Percentiles rank a stretch among this genome's conserved stretches.
These are phyloP conservation scores for Gymnoscopelus braueri DNA, from an alignment of 2,797 vertebrate species.

Conservation along the genomic window DNA sequence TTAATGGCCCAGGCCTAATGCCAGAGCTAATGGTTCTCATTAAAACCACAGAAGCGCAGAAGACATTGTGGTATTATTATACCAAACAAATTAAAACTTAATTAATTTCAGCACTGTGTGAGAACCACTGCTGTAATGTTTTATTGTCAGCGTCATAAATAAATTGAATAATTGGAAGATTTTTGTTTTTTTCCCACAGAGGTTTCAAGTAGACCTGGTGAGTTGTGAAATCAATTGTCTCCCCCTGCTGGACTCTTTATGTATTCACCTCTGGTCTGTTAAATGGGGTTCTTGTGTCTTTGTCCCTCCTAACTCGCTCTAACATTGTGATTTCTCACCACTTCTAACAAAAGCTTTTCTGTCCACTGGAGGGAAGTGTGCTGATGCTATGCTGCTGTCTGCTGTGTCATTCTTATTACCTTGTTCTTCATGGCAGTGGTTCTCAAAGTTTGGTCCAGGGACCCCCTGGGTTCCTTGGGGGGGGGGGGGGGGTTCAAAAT, in stretches of 20 bases:
- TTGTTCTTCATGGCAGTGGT: neutral
- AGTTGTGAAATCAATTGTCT: slow-evolving; percentile 46
- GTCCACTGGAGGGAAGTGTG: neutral
- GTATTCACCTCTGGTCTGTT: neutral
- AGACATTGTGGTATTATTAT: too few relatives aligned
- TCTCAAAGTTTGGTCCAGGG: neutral
- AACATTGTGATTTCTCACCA: neutral
- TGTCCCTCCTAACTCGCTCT: neutral
- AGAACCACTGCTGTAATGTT: neutral
- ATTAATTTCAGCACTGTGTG: too few relatives aligned
- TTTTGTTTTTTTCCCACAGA: slow-evolving; percentile 48
- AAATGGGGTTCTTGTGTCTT: neutral
- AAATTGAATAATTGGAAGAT: slow-evolving; percentile 10
- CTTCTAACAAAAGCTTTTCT: neutral
- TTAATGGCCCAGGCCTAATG: too few relatives aligned
- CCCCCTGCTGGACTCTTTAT: slow-evolving; percentile 44
- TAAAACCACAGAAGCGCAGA: too few relatives aligned
- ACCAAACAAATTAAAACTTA: too few relatives aligned
- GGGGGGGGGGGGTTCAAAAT: too few relatives aligned
- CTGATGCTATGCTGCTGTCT: neutral
- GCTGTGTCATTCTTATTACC: neutral
- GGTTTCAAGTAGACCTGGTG: slow-evolving; percentile 55
- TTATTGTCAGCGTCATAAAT: neutral
- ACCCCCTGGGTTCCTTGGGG: too few relatives aligned
- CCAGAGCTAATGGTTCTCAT: too few relatives aligned